These are phyloP conservation scores for Pachydiplax longipennis DNA, from an alignment of 2,888 invertebrate species.

Conservation along the genomic window DNA sequence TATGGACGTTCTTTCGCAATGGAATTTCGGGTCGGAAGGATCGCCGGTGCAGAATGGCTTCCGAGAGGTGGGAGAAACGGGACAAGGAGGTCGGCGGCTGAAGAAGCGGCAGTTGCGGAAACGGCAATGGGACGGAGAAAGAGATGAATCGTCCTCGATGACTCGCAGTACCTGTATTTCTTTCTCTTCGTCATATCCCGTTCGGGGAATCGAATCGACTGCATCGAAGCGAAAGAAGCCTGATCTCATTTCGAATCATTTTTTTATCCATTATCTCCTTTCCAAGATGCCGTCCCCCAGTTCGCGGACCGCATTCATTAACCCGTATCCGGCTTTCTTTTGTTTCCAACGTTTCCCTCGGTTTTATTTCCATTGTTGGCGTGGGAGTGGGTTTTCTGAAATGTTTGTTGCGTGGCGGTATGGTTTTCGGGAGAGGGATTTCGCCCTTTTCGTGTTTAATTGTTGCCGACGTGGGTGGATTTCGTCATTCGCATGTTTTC, in stretches of 20 bases:
- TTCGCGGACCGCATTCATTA: not conserved
- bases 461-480: not conserved
- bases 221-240: not conserved
- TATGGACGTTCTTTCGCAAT: not conserved
- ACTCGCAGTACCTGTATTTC: not conserved
- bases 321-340: conserved; percentile 39
- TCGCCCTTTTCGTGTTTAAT: not conserved
- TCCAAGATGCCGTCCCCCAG: not conserved
- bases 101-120: not conserved
- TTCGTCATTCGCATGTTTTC: not conserved
- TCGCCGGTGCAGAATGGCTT: not conserved
- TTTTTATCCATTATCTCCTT: not conserved
- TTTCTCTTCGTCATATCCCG: not conserved
- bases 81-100: not conserved
- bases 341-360: not conserved
- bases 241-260: conserved; percentile 19
- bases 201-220: not conserved
- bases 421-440: not conserved
- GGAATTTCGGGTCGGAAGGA: conserved; percentile 9
- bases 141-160: not conserved
- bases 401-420: not conserved
- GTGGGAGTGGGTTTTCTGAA: not conserved
- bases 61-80: not conserved
- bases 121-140: not conserved
- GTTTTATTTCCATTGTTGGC: not conserved